Evolutionary conservation across 2,797 vertebrate genomes (phyloP).

Genomic region (Siniperca obscura): DNA sequence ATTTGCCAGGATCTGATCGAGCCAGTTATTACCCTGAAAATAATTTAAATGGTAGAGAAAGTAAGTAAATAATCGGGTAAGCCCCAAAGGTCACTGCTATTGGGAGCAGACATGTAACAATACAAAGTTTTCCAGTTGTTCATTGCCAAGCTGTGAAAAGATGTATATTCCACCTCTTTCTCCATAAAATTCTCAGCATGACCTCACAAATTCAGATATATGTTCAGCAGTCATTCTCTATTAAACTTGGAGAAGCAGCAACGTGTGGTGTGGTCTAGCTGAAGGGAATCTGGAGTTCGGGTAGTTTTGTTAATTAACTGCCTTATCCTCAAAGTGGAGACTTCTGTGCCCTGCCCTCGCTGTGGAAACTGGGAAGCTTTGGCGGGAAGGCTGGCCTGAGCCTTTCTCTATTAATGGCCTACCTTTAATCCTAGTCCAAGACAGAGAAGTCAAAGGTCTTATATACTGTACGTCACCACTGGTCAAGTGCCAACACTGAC

Average conservation of each 20-base stretch:
- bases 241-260: slow-evolving; percentile 27
- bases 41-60: slow-evolving; percentile 53
- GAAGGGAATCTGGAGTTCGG: slow-evolving; percentile 37
- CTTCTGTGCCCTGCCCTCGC: slow-evolving; percentile 32
- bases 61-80: slow-evolving; percentile 47
- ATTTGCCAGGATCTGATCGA: slow-evolving; percentile 34
- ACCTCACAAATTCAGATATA: slow-evolving; percentile 46
- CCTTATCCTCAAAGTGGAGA: slow-evolving; percentile 38
- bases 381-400: slow-evolving; percentile 38
- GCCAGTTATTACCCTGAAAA: slow-evolving; percentile 45
- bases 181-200: slow-evolving; percentile 32
- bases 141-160: slow-evolving; percentile 23
- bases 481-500: slow-evolving; percentile 42
- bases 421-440: slow-evolving; percentile 65
- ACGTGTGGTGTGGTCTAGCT: slow-evolving; percentile 23
- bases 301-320: slow-evolving; percentile 59
- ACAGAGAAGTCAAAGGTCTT: slow-evolving; percentile 37
- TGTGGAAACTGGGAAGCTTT: slow-evolving; percentile 44
- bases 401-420: slow-evolving; percentile 26
- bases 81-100: slow-evolving; percentile 39
- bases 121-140: slow-evolving; percentile 42
- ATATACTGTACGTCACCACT: slow-evolving; percentile 27
- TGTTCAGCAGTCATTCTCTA: slow-evolving; percentile 36
- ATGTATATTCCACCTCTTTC: slow-evolving; percentile 47
- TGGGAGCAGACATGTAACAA: slow-evolving; percentile 16